Percentiles rank a stretch among this genome's conserved stretches.
Conservation (phyloP, 2,113 vertebrate species). For the Heterocephalus glaber region DNA sequence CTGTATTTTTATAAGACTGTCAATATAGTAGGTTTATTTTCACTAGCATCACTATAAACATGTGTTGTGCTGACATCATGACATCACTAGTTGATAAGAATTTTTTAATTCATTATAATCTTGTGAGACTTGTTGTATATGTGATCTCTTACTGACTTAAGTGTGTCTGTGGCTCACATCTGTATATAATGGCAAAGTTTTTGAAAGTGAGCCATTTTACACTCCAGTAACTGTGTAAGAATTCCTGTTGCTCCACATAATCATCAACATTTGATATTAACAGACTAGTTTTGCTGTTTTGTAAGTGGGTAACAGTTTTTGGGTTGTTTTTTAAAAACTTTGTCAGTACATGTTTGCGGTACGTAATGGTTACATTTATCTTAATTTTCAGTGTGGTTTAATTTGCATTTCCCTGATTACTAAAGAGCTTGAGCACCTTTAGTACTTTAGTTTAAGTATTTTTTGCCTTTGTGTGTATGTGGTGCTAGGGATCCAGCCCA, state of each 20-base stretch:
- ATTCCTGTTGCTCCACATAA: background rate
- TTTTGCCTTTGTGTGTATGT: background rate
- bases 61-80: background rate
- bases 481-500: background rate
- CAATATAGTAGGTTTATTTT: background rate
- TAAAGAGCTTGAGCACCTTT: slow-evolving; percentile 20
- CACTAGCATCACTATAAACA: background rate
- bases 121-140: background rate
- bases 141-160: background rate
- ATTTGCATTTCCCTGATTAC: slow-evolving; percentile 3
- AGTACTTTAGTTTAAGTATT: background rate
- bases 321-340: background rate
- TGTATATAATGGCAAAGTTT: background rate
- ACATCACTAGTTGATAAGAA: background rate
- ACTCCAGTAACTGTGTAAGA: background rate
- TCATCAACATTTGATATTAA: background rate
- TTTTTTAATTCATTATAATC: background rate
- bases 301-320: background rate
- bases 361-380: background rate
- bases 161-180: background rate
- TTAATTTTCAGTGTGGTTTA: slow-evolving; percentile 16
- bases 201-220: background rate
- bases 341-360: background rate
- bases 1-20: background rate
- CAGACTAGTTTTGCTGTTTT: background rate